Conservation (phyloP, 2,113 vertebrate species). For the Actenoides hombroni region DNA sequence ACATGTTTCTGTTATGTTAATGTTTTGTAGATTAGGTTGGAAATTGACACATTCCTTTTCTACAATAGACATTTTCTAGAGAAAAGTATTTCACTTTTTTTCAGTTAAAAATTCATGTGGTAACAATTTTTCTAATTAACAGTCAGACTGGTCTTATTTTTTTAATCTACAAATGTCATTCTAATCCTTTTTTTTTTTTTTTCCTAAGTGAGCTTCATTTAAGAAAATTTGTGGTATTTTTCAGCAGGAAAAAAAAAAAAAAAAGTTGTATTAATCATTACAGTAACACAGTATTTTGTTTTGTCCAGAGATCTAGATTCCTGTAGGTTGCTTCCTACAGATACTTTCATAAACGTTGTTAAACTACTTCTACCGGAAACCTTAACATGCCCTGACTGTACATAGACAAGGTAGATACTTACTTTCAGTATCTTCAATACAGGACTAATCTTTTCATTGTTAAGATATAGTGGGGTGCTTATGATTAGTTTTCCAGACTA, state of each 20-base stretch:
- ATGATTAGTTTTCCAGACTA: not conserved
- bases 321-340: not conserved
- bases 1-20: not conserved
- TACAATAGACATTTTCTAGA: not conserved
- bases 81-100: not conserved
- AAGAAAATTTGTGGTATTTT: not conserved
- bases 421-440: not conserved
- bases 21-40: not conserved
- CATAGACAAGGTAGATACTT: not conserved
- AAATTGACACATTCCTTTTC: not conserved
- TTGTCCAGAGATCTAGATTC: not conserved
- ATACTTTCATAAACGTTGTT: not conserved
- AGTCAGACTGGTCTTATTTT: not conserved
- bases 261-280: not conserved
- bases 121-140: not conserved
- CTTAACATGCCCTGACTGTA: not conserved
- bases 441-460: not conserved
- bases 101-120: not conserved
- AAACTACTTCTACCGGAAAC: not conserved
- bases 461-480: fast-evolving
- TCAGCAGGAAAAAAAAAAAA: not conserved
- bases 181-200: not conserved
- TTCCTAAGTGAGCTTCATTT: not conserved
- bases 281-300: not conserved
- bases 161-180: not conserved